These are phyloP conservation scores for Halisarca cf. caerulea DNA, from an alignment of 37 sponge, comb jelly and placozoan species.

Conservation along the genomic window DNA sequence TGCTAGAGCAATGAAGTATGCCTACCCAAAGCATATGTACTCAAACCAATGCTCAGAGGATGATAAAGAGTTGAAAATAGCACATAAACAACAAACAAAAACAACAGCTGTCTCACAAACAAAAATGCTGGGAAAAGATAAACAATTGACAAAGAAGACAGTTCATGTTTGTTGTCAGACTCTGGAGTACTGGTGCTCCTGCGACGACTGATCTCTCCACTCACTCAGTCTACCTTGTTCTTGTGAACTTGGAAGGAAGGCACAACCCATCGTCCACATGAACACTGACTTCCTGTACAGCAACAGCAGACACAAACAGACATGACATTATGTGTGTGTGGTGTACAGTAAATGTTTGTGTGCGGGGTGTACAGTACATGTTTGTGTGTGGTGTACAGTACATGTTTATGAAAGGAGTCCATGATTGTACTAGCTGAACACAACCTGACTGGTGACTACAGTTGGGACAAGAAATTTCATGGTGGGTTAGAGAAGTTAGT, in stretches of 20 bases:
- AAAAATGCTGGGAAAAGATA: neutral
- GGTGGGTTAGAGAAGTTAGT: too few relatives aligned
- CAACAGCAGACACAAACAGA: neutral
- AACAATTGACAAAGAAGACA: slow-evolving; percentile 21
- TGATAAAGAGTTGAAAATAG: neutral
- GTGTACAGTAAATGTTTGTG: too few relatives aligned
- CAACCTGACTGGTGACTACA: too few relatives aligned
- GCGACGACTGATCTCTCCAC: slow-evolving; percentile 12
- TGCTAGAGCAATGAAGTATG: slow-evolving; percentile 55
- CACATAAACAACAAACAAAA: neutral
- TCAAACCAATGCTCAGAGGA: slow-evolving; percentile 1
- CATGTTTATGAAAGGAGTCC: too few relatives aligned
- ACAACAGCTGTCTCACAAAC: neutral
- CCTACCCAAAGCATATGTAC: slow-evolving; percentile 16
- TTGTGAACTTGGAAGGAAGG: slow-evolving; percentile 93
- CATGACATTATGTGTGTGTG: too few relatives aligned
- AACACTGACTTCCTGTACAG: slow-evolving; percentile 77
- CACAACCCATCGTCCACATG: slow-evolving; percentile 94
- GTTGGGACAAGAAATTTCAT: too few relatives aligned
- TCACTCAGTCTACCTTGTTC: slow-evolving; percentile 42
- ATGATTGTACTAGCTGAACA: too few relatives aligned
- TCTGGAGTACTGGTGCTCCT: slow-evolving; percentile 76
- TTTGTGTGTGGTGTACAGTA: too few relatives aligned
- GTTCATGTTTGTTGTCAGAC: slow-evolving; percentile 85
- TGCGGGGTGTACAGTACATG: too few relatives aligned